A percentile compares a stretch with the other conserved stretches of the same genome.
These are phyloP conservation scores for Phocoena phocoena DNA, from an alignment of 2,113 vertebrate species.

Conservation along the genomic window DNA sequence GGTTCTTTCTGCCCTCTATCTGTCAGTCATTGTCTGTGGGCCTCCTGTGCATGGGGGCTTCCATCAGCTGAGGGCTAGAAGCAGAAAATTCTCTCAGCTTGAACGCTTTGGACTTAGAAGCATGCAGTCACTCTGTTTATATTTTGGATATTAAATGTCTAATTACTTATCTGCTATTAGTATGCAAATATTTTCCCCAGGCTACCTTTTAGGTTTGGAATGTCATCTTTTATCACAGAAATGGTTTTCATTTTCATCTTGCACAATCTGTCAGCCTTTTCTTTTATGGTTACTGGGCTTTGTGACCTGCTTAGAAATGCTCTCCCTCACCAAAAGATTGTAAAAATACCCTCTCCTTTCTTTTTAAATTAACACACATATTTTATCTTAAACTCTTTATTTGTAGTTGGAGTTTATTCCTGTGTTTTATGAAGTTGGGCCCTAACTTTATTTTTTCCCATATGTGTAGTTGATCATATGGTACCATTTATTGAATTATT, in stretches of 20 bases:
- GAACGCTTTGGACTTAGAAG: not conserved
- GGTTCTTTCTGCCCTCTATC: not conserved
- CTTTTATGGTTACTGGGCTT: not conserved
- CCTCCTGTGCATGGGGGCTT: not conserved
- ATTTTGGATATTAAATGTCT: not conserved
- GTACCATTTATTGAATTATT: not conserved
- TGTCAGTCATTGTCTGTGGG: not conserved
- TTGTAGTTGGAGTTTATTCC: not conserved
- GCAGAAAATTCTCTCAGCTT: not conserved
- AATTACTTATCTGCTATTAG: not conserved
- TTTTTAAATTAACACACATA: not conserved
- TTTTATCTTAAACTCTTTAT: not conserved
- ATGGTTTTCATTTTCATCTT: not conserved
- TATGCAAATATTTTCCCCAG: not conserved
- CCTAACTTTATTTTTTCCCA: not conserved
- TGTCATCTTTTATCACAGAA: not conserved
- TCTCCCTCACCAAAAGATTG: not conserved
- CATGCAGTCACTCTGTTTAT: not conserved
- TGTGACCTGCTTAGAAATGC: not conserved
- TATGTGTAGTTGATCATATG: not conserved
- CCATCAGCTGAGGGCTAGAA: fast-evolving
- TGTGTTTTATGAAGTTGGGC: not conserved
- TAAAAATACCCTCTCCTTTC: not conserved
- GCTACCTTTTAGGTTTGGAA: not conserved
- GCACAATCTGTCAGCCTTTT: not conserved